Conservation (phyloP, 2,113 vertebrate species). For the Camelus bactrianus region DNA sequence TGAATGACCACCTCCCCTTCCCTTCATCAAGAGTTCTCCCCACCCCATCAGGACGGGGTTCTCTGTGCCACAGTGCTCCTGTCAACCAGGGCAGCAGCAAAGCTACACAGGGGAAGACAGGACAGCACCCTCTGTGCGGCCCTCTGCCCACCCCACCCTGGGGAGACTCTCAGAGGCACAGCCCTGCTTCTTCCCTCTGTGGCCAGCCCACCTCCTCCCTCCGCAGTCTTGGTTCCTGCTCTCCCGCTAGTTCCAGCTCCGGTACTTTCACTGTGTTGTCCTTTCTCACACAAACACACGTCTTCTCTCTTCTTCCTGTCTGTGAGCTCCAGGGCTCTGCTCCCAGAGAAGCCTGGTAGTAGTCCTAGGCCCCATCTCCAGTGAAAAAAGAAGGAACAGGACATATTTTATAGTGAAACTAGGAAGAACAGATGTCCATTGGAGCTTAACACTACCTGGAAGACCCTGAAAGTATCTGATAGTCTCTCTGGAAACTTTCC, state of each 20-base stretch:
- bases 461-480: not conserved
- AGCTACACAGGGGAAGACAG: not conserved
- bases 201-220: not conserved
- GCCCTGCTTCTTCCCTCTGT: fast-evolving
- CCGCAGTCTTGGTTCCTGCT: not conserved
- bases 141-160: too few relatives aligned
- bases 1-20: not conserved
- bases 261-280: not conserved
- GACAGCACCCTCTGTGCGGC: not conserved
- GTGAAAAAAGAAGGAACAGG: not conserved
- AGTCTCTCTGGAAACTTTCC: not conserved
- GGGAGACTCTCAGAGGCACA: not conserved
- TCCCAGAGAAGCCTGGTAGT: not conserved
- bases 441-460: not conserved
- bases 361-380: not conserved
- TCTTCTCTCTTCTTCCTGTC: not conserved
- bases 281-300: not conserved
- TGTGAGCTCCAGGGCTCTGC: not conserved
- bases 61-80: not conserved
- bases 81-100: not conserved
- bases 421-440: not conserved
- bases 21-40: not conserved
- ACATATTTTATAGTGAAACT: not conserved
- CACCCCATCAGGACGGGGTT: fast-evolving
- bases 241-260: not conserved